A percentile compares a stretch with the other conserved stretches of the same genome.
These are phyloP conservation scores for Bucorvus abyssinicus DNA, from an alignment of 2,797 vertebrate genomes.

Conservation along the genomic window DNA sequence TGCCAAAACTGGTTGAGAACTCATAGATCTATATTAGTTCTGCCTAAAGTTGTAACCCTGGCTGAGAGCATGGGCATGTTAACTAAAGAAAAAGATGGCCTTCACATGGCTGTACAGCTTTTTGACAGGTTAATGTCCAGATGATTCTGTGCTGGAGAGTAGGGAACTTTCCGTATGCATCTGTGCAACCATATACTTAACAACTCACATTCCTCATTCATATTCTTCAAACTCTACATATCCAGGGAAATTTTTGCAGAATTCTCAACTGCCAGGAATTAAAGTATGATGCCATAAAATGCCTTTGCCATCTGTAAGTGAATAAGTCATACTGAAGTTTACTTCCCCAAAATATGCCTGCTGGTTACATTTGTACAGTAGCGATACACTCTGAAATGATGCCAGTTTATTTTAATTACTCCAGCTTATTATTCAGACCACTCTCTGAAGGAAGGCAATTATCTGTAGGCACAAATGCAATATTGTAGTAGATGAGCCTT, in stretches of 20 bases:
- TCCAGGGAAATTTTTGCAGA: neutral
- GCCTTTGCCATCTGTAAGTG: slow-evolving; percentile 26
- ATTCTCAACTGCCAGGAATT: neutral
- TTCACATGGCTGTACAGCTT: neutral
- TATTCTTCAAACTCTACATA: neutral
- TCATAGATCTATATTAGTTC: neutral
- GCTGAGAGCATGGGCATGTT: neutral
- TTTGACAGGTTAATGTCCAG: neutral
- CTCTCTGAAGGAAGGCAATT: slow-evolving; percentile 67
- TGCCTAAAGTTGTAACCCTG: neutral
- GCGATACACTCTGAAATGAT: slow-evolving; percentile 52
- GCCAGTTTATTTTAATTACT: slow-evolving; percentile 72
- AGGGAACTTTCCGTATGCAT: neutral
- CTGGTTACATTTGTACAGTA: slow-evolving; percentile 49
- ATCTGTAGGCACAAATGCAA: slow-evolving; percentile 67
- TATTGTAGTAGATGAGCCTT: slow-evolving; percentile 57
- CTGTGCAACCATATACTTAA: neutral
- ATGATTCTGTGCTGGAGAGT: neutral
- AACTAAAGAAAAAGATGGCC: neutral
- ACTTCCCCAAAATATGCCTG: slow-evolving; percentile 37
- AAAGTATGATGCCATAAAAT: slow-evolving; percentile 16
- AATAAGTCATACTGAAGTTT: slow-evolving; percentile 43
- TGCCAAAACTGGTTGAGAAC: neutral
- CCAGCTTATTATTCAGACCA: slow-evolving; percentile 61
- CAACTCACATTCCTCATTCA: neutral